phyloP scores from a whole-genome alignment of 1,140 invertebrate genomes.

The Ips typographus region DNA sequence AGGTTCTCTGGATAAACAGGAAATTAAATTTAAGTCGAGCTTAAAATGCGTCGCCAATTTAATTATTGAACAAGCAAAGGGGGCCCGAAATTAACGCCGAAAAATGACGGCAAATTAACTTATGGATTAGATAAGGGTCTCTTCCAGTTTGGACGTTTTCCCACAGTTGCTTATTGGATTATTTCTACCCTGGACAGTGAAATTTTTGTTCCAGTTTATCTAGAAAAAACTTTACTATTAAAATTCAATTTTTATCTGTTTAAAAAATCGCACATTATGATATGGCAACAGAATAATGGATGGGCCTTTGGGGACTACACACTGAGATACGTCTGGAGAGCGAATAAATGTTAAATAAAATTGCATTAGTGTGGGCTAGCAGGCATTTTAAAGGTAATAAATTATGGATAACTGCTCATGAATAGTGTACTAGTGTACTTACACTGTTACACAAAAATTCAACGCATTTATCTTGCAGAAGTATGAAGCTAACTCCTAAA shows the following conservation, averaged over 20 bases:
- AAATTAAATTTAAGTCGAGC: conserved; percentile 10
- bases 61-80: conserved; percentile 7
- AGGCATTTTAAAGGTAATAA: too few relatives aligned
- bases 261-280: background rate
- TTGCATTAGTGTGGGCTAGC: background rate
- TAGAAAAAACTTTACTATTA: background rate
- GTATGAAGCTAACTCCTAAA: too few relatives aligned
- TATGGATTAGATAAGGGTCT: conserved; percentile 1
- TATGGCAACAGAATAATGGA: background rate
- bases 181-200: background rate
- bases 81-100: background rate
- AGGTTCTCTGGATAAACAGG: conserved; percentile 2
- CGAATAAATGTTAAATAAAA: conserved; percentile 2
- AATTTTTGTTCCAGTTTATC: background rate
- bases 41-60: conserved; percentile 9
- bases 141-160: background rate
- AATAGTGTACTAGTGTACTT: too few relatives aligned
- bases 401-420: too few relatives aligned
- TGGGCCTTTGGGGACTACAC: background rate
- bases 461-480: too few relatives aligned
- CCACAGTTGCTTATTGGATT: background rate
- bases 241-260: background rate
- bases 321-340: background rate
- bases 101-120: conserved; percentile 7
- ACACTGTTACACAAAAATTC: too few relatives aligned